Conservation (phyloP, 2,888 invertebrate species). For the Platycnemis pennipes region DNA sequence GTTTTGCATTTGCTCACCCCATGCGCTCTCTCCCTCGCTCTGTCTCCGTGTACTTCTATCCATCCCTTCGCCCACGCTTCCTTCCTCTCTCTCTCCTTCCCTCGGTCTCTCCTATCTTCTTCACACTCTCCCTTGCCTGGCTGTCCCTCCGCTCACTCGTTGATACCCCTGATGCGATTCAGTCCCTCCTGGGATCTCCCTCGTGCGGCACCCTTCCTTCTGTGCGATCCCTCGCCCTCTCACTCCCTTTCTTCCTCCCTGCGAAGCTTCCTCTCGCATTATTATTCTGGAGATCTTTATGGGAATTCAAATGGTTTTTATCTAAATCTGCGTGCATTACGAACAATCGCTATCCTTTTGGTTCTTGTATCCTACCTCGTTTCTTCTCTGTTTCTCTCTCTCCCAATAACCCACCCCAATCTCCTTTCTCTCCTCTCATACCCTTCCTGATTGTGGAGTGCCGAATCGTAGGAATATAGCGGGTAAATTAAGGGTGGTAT, state of each 20-base stretch:
- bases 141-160: slow-evolving; percentile 6
- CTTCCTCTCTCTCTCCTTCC: not conserved
- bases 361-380: not conserved
- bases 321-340: not conserved
- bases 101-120: not conserved
- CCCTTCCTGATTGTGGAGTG: not conserved
- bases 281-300: not conserved
- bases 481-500: too few relatives aligned
- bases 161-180: slow-evolving; percentile 57
- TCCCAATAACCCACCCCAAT: not conserved
- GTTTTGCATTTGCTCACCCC: not conserved
- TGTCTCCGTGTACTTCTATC: not conserved
- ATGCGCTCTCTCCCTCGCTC: not conserved
- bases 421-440: not conserved
- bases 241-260: not conserved
- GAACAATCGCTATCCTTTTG: not conserved
- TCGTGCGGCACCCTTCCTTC: slow-evolving; percentile 31
- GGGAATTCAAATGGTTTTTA: not conserved
- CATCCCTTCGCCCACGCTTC: not conserved
- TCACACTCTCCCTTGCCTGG: not conserved
- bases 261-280: not conserved
- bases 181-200: slow-evolving; percentile 31
- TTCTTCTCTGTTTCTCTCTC: not conserved
- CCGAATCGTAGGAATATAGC: not conserved
- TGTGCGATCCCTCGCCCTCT: not conserved